Evolutionary conservation across 2,113 vertebrate species (phyloP).

Genomic region (Grammomys dolichurus): DNA sequence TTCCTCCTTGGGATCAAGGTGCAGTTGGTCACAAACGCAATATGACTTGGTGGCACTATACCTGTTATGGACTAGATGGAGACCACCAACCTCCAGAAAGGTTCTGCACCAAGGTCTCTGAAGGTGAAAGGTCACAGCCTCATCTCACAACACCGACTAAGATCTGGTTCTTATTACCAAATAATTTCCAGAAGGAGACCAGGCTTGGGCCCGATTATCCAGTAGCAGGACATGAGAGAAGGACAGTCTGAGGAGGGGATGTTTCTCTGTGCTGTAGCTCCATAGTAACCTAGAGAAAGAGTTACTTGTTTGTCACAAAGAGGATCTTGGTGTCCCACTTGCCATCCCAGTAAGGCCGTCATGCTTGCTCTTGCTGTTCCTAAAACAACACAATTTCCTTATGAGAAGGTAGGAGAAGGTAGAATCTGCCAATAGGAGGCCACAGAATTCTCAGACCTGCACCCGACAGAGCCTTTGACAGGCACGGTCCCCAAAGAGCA

Average conservation of each 20-base stretch:
- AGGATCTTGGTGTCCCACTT: accelerated
- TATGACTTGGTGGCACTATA: background rate
- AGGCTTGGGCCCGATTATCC: background rate
- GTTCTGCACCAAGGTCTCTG: conserved; percentile 53
- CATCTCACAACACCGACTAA: conserved; percentile 53
- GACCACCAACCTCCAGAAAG: conserved; percentile 78
- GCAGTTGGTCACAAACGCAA: background rate
- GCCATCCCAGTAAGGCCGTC: accelerated
- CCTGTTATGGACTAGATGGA: background rate
- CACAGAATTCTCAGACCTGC: conserved; percentile 3
- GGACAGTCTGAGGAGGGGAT: background rate
- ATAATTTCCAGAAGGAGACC: conserved; percentile 76
- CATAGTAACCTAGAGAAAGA: background rate
- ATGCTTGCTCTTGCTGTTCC: accelerated
- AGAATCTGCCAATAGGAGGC: background rate
- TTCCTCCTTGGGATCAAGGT: background rate
- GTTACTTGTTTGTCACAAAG: accelerated
- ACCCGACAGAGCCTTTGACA: background rate
- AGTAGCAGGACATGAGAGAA: background rate
- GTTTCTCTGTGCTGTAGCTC: background rate
- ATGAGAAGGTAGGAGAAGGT: background rate
- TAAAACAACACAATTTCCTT: background rate
- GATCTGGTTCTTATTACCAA: conserved; percentile 77
- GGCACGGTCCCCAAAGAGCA: conserved; percentile 31
- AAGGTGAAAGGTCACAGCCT: conserved; percentile 73